phyloP scores from a whole-genome alignment of 1,140 invertebrate genomes.

The Diorhabda elongata region DNA sequence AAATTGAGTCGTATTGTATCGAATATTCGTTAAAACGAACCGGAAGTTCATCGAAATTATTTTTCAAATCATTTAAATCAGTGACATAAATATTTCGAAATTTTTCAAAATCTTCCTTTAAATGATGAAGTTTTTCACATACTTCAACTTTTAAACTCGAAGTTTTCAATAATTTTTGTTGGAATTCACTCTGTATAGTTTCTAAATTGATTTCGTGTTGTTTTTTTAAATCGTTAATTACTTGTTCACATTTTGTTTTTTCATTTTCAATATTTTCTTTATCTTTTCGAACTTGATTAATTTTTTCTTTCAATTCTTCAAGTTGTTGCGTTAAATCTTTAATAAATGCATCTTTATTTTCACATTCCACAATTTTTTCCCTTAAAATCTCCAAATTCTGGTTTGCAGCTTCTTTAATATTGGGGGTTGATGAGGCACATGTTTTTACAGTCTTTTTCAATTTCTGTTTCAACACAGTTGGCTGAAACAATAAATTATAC shows the following conservation, averaged over 20 bases:
- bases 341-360: slow-evolving; percentile 44
- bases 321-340: slow-evolving; percentile 43
- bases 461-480: slow-evolving; percentile 38
- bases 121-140: slow-evolving; percentile 13
- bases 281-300: slow-evolving; percentile 33
- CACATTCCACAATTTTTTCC: slow-evolving; percentile 45
- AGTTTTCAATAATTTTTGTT: slow-evolving; percentile 18
- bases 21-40: slow-evolving; percentile 6
- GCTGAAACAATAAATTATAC: slow-evolving; percentile 29
- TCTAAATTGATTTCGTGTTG: slow-evolving; percentile 22
- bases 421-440: slow-evolving; percentile 18
- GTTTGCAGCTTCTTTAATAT: slow-evolving; percentile 27
- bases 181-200: slow-evolving; percentile 20
- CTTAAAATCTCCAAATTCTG: slow-evolving; percentile 34
- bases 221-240: slow-evolving; percentile 37
- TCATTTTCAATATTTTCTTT: slow-evolving; percentile 46
- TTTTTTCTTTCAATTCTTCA: slow-evolving; percentile 38
- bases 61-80: slow-evolving; percentile 14
- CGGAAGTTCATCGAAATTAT: slow-evolving; percentile 8
- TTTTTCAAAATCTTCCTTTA: slow-evolving; percentile 11
- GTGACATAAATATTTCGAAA: slow-evolving; percentile 14
- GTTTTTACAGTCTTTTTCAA: slow-evolving; percentile 25
- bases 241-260: slow-evolving; percentile 43
- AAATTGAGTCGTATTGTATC: neutral
- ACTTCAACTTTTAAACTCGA: slow-evolving; percentile 17